Conservation (phyloP, 2,113 vertebrate species). For the Candoia aspera region DNA sequence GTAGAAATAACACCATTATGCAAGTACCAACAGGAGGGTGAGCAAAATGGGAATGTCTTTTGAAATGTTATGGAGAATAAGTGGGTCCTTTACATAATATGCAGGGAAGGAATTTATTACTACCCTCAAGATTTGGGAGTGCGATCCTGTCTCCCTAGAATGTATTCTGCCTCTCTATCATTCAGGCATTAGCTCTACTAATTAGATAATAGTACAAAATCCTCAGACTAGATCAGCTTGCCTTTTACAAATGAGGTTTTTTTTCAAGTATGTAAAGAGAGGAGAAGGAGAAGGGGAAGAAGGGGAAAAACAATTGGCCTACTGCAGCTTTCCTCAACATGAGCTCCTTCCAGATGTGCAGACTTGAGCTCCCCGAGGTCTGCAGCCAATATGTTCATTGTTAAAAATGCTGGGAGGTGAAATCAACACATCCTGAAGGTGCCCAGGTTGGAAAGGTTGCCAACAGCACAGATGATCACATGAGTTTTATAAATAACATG, state of each 20-base stretch:
- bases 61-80: neutral
- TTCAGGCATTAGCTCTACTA: neutral
- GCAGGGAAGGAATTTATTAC: neutral
- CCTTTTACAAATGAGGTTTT: neutral
- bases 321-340: neutral
- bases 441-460: neutral
- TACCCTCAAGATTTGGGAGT: neutral
- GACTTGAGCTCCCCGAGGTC: neutral
- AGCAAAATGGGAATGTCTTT: neutral
- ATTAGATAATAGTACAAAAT: neutral
- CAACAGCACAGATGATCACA: neutral
- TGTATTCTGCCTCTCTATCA: neutral
- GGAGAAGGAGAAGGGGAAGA: neutral
- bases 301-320: neutral
- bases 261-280: neutral
- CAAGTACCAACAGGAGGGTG: neutral
- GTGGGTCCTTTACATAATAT: neutral
- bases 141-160: neutral
- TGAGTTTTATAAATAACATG: neutral
- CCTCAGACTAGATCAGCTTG: neutral
- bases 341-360: neutral
- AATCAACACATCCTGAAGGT: neutral
- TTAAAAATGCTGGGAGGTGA: neutral
- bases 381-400: neutral
- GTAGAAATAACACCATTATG: conserved; percentile 45